Evolutionary conservation across 2,797 vertebrate genomes (phyloP).

Genomic region (Iguana delicatissima): DNA sequence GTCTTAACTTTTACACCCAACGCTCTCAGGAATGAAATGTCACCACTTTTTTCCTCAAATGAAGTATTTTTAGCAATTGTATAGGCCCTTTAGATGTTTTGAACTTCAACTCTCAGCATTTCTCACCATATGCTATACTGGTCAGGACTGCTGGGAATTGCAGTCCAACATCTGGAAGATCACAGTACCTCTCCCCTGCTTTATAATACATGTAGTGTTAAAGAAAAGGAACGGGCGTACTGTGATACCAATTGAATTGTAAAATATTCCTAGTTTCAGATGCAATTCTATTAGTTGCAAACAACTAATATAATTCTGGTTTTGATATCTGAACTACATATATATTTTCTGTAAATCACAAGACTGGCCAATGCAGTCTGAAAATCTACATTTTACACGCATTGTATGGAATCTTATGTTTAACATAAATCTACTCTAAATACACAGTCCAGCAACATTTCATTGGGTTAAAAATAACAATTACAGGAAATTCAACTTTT

Average conservation of each 20-base stretch:
- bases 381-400: constrained; percentile 26
- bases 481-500: constrained; percentile 63
- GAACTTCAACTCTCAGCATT: too few relatives aligned
- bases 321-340: fast-evolving
- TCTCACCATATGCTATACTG: too few relatives aligned
- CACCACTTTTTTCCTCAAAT: too few relatives aligned
- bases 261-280: constrained; percentile 51
- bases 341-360: background rate
- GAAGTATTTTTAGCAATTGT: too few relatives aligned
- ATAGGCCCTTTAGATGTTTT: too few relatives aligned
- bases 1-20: too few relatives aligned
- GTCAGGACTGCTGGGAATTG: too few relatives aligned
- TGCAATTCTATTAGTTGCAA: constrained; percentile 40
- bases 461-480: constrained; percentile 58
- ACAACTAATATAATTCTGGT: constrained; percentile 58
- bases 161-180: too few relatives aligned
- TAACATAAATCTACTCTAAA: constrained; percentile 46
- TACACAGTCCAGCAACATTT: constrained; percentile 42
- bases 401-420: constrained; percentile 36
- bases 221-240: constrained; percentile 33
- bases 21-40: too few relatives aligned
- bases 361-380: constrained; percentile 30
- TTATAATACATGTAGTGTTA: constrained; percentile 12
- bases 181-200: background rate
- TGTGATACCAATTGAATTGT: constrained; percentile 48